phyloP scores from a whole-genome alignment of 2,113 vertebrate genomes.

The Megaceryle torquata region DNA sequence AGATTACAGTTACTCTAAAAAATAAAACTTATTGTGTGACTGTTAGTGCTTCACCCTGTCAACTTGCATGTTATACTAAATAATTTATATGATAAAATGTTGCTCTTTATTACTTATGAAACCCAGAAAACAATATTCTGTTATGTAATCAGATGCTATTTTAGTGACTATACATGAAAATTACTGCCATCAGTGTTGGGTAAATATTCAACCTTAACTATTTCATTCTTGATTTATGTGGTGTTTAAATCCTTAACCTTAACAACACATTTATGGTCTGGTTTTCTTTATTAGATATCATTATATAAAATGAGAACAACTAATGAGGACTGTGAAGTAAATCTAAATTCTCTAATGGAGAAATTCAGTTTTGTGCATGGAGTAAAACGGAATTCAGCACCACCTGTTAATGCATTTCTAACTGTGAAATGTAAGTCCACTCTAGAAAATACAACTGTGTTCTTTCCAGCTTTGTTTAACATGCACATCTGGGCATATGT shows the following conservation, averaged over 20 bases:
- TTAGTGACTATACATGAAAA: neutral
- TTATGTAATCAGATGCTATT: neutral
- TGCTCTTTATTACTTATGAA: neutral
- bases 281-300: neutral
- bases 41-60: neutral
- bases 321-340: neutral
- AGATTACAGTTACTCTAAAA: neutral
- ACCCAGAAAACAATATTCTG: neutral
- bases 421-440: neutral
- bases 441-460: neutral
- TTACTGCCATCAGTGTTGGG: neutral
- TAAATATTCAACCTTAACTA: neutral
- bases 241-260: neutral
- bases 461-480: neutral
- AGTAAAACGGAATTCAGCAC: neutral
- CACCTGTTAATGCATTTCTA: neutral
- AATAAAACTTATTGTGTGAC: neutral
- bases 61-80: neutral
- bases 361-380: neutral
- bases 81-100: neutral
- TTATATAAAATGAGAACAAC: neutral
- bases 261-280: rapidly evolving
- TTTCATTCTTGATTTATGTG: neutral
- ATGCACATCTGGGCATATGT: neutral
- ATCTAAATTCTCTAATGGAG: neutral